Percentiles rank a stretch among this genome's conserved stretches.
These are phyloP conservation scores for Agrypnia vestita DNA, from an alignment of 1,140 invertebrate species.

Conservation along the genomic window DNA sequence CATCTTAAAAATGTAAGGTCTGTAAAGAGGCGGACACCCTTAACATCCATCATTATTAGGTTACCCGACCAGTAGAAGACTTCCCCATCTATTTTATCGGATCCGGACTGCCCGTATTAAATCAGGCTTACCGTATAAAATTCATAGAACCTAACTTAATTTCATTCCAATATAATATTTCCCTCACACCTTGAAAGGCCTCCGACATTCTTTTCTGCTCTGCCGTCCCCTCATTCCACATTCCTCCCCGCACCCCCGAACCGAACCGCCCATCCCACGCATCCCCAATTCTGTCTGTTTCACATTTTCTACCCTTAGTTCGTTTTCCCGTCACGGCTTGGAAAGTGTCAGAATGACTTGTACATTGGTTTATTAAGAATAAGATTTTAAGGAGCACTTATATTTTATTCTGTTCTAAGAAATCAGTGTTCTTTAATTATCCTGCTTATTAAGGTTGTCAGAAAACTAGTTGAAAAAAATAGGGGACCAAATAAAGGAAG, in stretches of 20 bases:
- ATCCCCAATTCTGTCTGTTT: background rate
- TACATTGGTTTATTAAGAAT: background rate
- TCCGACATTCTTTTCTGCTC: background rate
- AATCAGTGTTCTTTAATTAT: no score
- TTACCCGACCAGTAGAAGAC: conserved; percentile 6
- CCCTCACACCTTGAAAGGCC: background rate
- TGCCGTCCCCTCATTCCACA: background rate
- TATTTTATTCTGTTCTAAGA: no score
- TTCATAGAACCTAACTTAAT: conserved; percentile 23
- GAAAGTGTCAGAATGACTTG: conserved; percentile 11
- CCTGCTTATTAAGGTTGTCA: no score
- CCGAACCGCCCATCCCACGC: background rate
- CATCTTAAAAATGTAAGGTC: no score
- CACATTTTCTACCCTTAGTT: conserved; percentile 4
- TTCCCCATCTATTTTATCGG: conserved; percentile 17
- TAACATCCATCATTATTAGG: conserved; percentile 17
- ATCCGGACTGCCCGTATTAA: conserved; percentile 14
- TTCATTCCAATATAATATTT: conserved; percentile 23
- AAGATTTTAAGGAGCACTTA: background rate
- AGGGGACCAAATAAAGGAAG: no score
- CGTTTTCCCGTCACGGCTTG: background rate
- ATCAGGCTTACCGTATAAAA: conserved; percentile 15
- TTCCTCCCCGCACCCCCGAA: background rate
- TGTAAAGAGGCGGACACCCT: background rate
- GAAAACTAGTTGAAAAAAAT: no score